phyloP scores from a whole-genome alignment of 2,888 invertebrate species.

The Pammene aurita region DNA sequence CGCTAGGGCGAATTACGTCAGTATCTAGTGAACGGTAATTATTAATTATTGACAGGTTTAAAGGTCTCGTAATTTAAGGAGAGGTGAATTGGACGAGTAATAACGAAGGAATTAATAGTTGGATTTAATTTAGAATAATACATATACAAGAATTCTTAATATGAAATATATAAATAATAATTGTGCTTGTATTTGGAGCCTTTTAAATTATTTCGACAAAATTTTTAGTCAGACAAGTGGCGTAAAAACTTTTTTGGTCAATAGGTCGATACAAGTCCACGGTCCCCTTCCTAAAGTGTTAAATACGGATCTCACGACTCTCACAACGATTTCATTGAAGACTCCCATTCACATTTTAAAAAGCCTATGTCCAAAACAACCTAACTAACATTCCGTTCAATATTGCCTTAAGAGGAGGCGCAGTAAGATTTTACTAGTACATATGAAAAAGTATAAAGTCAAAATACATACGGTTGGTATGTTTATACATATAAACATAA shows the following conservation, averaged over 20 bases:
- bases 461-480: no score
- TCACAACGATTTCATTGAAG: conserved; percentile 9
- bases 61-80: no score
- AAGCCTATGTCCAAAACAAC: neutral
- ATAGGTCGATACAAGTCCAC: conserved; percentile 11
- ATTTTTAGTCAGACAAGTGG: neutral
- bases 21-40: neutral
- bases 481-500: no score
- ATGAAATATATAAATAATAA: no score
- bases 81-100: no score
- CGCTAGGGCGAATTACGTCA: conserved; percentile 8
- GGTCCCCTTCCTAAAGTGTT: conserved; percentile 9
- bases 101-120: no score
- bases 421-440: neutral
- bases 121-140: no score
- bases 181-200: no score
- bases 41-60: neutral
- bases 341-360: conserved; percentile 22
- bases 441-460: no score
- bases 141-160: no score
- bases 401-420: neutral
- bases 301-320: conserved; percentile 27
- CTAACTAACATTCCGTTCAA: neutral
- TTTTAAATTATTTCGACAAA: neutral
- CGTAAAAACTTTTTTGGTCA: conserved; percentile 14